Evolutionary conservation across 2,113 vertebrate species (phyloP), one percentile per base, ranked within the genome.

Genomic region (Acrocephalus arundinaceus): DNA sequence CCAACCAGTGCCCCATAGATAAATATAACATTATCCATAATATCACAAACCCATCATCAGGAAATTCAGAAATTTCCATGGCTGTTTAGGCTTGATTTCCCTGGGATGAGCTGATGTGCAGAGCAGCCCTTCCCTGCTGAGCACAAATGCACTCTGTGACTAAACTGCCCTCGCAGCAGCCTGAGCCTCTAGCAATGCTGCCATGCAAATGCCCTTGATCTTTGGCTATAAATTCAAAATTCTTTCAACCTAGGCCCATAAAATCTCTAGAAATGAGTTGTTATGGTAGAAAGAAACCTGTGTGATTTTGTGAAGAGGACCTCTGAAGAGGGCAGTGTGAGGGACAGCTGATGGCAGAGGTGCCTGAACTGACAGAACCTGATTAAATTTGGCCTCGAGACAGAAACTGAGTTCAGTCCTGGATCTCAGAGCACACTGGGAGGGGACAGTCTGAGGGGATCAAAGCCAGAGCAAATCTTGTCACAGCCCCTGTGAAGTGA

Each of bases 401-500:
- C 0, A 62, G 54, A 7, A 18, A 2, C 6, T 0, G 68, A 62
- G 70, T 5, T 27, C 72, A 73, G 57, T 8, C 12, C 71, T 6
- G 30, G 11, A 3, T 41, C 67, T 24, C 46, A 5, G 10, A 48
- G 59, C 30, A 1, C 43, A 1, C 21, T 19, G 12, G 7, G 27
- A 66, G 65, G 57, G 70, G 46, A 27, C 55, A 41, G 62, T 11
- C 59, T 21, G 63, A 30, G 15, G 41, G 67, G 52, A 91, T 70
- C 85, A 48, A 87, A 93, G 72, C 70, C 81, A 8, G 55, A 92
- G 74, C 77, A 37, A 93, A 94, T 89, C 81, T 72, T 45, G 35
- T 72, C 85, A 27, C 37, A 88, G 49, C 63, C 74, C 68, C 81
- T 39, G 48, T 48, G 68, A 87, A 96, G 92, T 91, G 95, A 94